Conservation (phyloP, 2,888 invertebrate species). For the Timema cristinae region DNA sequence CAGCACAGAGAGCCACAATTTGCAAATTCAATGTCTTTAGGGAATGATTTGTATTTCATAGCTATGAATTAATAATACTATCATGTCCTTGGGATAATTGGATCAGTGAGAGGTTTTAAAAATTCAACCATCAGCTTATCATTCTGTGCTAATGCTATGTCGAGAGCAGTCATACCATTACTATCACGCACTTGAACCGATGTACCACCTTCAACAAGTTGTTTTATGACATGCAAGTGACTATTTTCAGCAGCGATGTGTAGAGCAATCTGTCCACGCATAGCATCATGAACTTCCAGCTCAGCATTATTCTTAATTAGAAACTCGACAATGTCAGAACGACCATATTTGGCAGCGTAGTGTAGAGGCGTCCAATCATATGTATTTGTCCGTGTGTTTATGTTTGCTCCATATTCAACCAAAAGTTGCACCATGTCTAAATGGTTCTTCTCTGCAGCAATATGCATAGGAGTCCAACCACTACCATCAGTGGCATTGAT, state of each 20-base stretch:
- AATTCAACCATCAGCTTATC: neutral
- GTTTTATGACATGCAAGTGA: constrained; percentile 8
- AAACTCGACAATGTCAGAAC: constrained; percentile 10
- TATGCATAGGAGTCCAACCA: constrained; percentile 15
- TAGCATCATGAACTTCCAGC: constrained; percentile 1
- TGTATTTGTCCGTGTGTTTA: neutral
- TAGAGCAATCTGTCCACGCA: constrained; percentile 7
- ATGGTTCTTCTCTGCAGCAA: constrained; percentile 13
- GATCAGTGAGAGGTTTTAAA: constrained; percentile 1
- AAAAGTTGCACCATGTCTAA: constrained; percentile 7
- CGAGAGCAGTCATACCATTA: constrained; percentile 5
- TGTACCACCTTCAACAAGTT: constrained; percentile 1
- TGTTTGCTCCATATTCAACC: constrained; percentile 8
- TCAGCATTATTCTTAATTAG: neutral
- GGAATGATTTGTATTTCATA: too few relatives aligned
- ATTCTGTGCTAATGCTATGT: constrained; percentile 7
- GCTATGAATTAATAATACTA: constrained; percentile 1
- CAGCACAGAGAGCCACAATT: too few relatives aligned
- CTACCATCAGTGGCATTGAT: neutral
- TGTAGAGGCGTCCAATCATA: constrained; percentile 10
- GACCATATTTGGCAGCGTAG: constrained; percentile 10
- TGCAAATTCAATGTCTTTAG: too few relatives aligned
- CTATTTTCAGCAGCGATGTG: constrained; percentile 12
- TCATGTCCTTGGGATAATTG: neutral
- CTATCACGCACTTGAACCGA: neutral